Conservation (phyloP, 2,888 invertebrate genomes). For the Halictus quadricinctus region DNA sequence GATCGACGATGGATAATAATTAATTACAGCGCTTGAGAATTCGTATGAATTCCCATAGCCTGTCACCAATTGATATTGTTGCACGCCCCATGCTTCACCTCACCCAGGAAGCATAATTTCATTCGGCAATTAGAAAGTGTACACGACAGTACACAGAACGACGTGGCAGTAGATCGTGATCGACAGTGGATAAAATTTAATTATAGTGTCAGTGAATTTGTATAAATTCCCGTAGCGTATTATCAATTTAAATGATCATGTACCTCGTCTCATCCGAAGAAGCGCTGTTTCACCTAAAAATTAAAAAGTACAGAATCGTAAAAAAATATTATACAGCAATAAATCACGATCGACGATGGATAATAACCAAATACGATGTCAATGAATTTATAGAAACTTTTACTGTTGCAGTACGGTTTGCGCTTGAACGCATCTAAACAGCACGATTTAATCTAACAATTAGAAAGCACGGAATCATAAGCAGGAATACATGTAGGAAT, state of each 20-base stretch:
- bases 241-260: background rate
- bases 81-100: background rate
- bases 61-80: too few relatives aligned
- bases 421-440: background rate
- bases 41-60: too few relatives aligned
- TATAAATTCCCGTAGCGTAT: too few relatives aligned
- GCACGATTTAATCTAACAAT: background rate
- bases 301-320: background rate
- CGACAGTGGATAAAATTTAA: too few relatives aligned
- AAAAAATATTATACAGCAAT: background rate
- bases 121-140: background rate
- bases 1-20: too few relatives aligned
- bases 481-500: too few relatives aligned
- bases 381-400: background rate
- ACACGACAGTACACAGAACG: background rate
- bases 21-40: too few relatives aligned
- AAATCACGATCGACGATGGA: background rate
- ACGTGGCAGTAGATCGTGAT: background rate
- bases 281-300: background rate
- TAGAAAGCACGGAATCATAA: background rate
- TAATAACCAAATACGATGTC: background rate
- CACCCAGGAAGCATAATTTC: background rate
- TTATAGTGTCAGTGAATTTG: too few relatives aligned
- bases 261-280: background rate
- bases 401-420: background rate